phyloP scores from a whole-genome alignment of 2,888 invertebrate genomes.

The Ganaspis brasiliensis region DNA sequence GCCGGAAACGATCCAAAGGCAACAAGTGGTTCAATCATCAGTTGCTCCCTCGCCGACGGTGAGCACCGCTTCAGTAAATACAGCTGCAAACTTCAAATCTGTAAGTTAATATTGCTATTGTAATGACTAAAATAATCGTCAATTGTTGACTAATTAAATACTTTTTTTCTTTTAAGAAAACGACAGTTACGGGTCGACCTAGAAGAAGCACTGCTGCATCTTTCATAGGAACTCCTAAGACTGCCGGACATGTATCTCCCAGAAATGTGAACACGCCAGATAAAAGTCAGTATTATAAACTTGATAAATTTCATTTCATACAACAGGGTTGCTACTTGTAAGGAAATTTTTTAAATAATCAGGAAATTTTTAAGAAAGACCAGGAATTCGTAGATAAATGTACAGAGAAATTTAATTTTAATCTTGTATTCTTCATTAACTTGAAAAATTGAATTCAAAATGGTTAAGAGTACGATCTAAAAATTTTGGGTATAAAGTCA shows the following conservation, averaged over 20 bases:
- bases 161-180: not conserved
- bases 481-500: no score
- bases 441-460: no score
- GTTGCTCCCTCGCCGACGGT: slow-evolving; percentile 49
- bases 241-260: slow-evolving; percentile 51
- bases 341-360: no score
- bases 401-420: no score
- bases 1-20: slow-evolving; percentile 69
- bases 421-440: no score
- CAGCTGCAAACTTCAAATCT: slow-evolving; percentile 55
- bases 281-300: not conserved
- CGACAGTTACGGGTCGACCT: slow-evolving; percentile 45
- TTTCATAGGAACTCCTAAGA: slow-evolving; percentile 57
- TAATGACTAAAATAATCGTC: slow-evolving; percentile 19
- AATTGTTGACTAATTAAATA: slow-evolving; percentile 19
- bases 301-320: no score
- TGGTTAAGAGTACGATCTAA: no score
- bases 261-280: slow-evolving; percentile 52
- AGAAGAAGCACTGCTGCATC: slow-evolving; percentile 50
- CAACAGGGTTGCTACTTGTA: no score
- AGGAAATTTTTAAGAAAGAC: no score
- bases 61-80: slow-evolving; percentile 50
- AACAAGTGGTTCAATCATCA: slow-evolving; percentile 52
- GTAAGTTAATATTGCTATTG: no score
- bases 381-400: no score